A percentile compares a stretch with the other conserved stretches of the same genome.
phyloP scores from a whole-genome alignment of 1,140 invertebrate genomes.

The Solenopsis fugax region DNA sequence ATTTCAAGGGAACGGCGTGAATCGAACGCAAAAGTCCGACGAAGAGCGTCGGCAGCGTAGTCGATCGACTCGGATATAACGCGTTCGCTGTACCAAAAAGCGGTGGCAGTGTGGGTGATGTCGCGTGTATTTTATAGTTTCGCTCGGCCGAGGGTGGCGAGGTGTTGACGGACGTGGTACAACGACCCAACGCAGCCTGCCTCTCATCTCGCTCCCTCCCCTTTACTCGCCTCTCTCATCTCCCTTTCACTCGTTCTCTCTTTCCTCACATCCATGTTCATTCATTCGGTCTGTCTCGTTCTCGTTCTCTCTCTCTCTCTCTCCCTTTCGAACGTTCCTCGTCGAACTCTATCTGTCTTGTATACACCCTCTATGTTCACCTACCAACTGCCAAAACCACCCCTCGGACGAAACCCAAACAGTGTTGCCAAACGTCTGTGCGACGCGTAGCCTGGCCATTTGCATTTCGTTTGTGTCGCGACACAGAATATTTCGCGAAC shows the following conservation, averaged over 20 bases:
- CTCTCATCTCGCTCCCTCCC: conserved; percentile 70
- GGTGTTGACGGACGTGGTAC: conserved; percentile 85
- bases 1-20: conserved; percentile 32
- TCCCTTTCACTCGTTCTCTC: conserved; percentile 55
- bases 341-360: conserved; percentile 72
- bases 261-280: conserved; percentile 53
- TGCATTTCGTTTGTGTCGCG: conserved; percentile 82
- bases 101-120: conserved; percentile 76
- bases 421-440: conserved; percentile 85
- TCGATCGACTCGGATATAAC: conserved; percentile 72
- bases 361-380: conserved; percentile 74
- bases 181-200: conserved; percentile 81
- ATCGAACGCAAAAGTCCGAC: conserved; percentile 42
- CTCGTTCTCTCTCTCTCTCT: conserved; percentile 27
- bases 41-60: conserved; percentile 54
- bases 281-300: conserved; percentile 14
- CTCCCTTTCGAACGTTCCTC: conserved; percentile 70
- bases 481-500: conserved; percentile 78
- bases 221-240: conserved; percentile 53
- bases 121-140: conserved; percentile 86
- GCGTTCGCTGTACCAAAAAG: conserved; percentile 74
- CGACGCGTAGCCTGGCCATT: conserved; percentile 82
- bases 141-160: conserved; percentile 80
- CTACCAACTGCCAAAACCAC: conserved; percentile 80
- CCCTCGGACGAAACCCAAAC: conserved; percentile 82